Evolutionary conservation across 2,888 invertebrate genomes (phyloP).

Genomic region (Sicus ferrugineus): DNA sequence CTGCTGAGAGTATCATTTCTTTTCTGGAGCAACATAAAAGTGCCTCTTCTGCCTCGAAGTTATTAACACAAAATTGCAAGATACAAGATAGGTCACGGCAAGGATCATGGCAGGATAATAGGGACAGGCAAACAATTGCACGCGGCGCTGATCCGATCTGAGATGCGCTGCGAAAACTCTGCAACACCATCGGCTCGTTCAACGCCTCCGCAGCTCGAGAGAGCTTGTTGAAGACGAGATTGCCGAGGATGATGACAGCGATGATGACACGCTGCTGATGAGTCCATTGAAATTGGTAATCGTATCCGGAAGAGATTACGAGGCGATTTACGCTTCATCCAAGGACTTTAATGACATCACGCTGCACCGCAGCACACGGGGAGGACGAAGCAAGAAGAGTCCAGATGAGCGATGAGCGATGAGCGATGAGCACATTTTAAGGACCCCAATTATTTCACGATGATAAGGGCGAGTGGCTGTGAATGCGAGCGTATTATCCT

Average conservation of each 20-base stretch:
- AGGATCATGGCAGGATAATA: constrained; percentile 36
- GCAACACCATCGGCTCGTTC: constrained; percentile 35
- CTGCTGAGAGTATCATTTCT: background rate
- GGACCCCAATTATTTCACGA: constrained; percentile 2
- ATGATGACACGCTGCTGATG: constrained; percentile 9
- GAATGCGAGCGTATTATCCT: constrained; percentile 19
- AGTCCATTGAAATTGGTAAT: constrained; percentile 30
- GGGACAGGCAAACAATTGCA: constrained; percentile 7
- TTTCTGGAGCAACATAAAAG: constrained; percentile 27
- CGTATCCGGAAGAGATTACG: constrained; percentile 44
- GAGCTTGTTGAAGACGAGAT: background rate
- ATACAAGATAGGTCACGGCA: constrained; percentile 61
- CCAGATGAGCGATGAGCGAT: too few relatives aligned
- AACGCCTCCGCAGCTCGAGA: constrained; percentile 12
- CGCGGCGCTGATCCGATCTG: constrained; percentile 16
- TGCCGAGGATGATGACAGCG: background rate
- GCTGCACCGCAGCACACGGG: too few relatives aligned
- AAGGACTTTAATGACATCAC: constrained; percentile 13
- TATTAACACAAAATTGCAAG: constrained; percentile 41
- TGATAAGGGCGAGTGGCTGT: constrained; percentile 27
- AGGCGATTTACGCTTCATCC: constrained; percentile 34
- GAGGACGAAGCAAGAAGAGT: background rate
- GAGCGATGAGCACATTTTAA: constrained; percentile 11
- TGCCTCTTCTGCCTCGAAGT: constrained; percentile 1
- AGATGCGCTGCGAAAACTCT: constrained; percentile 36